Conservation (phyloP, 2,113 vertebrate species). For the Astatoreochromis straeleni region DNA sequence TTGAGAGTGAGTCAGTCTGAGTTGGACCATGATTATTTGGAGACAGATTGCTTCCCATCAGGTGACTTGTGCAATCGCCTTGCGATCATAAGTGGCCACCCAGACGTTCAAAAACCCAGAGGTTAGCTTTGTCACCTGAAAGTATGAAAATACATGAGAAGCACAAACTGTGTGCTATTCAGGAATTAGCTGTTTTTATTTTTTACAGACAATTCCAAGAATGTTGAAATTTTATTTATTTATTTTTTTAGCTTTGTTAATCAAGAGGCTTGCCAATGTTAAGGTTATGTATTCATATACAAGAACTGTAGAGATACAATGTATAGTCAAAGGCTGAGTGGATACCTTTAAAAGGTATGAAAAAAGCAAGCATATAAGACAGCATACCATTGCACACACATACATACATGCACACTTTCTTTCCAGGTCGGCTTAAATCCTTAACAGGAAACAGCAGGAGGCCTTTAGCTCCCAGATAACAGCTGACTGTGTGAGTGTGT, state of each 20-base stretch:
- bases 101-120: neutral
- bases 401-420: neutral
- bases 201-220: neutral
- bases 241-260: neutral
- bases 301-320: neutral
- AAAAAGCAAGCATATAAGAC: neutral
- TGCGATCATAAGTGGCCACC: neutral
- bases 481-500: neutral
- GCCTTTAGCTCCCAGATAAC: neutral
- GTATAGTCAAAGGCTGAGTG: neutral
- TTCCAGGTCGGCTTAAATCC: constrained; percentile 14
- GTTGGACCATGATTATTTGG: neutral
- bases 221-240: neutral
- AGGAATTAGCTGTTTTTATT: neutral
- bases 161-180: rapidly evolving
- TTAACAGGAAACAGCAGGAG: constrained; percentile 9
- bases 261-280: neutral
- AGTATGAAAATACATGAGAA: neutral
- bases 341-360: neutral
- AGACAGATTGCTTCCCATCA: neutral
- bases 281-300: neutral
- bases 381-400: neutral
- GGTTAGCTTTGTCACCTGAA: neutral
- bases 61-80: neutral
- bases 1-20: neutral